Evolutionary conservation across 2,888 invertebrate genomes (phyloP), one percentile per base, ranked within the genome.

Genomic region (Nomada fucata): DNA sequence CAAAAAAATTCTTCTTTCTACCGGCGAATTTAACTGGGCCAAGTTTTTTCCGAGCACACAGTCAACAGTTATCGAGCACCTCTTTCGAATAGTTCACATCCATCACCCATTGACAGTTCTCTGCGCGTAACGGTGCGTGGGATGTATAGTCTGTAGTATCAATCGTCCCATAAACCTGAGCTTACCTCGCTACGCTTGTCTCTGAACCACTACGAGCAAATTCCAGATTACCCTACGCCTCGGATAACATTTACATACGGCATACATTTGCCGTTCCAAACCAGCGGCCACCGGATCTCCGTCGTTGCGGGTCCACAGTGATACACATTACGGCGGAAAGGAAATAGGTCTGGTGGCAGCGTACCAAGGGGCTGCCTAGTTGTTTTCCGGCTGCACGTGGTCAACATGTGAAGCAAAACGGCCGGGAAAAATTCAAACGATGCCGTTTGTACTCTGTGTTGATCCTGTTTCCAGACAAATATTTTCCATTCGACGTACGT

Each of bases 171-270:
- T 84, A 86, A 83, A 84, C 82, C 82, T 76, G 70, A 70, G 78
- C 74, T 83, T 84, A 79, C 80, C 75, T 67, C 53, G 77, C 60
- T 67, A 69, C 73, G 76, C 70, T 79, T 79, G 79, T 76, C 79
- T 70, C 84, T 57, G 84, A 84, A 78, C 78, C 86, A 69, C 84
- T 74, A 71, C 73, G 83, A 79, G 90, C 90, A 90, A 92, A 92
- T 92, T 93, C 91, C 89, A 89, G 91, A 92, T 92, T 91, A 92
- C 89, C 86, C 87, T 86, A 85, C 87, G 88, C 79, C 86, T 90
- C 88, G 86, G 89, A 92, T 92, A 91, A 91, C 91, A 92, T 92
- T 92, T 93, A 91, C 91, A 91, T 91, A 90, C 88, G 84, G 89
- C 88, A 90, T 91, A 91, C 87, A 91, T 91, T 91, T 91, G 84